Evolutionary conservation across 2,888 invertebrate genomes (phyloP), one percentile per base, ranked within the genome.

Genomic region (Philereme vetulata): DNA sequence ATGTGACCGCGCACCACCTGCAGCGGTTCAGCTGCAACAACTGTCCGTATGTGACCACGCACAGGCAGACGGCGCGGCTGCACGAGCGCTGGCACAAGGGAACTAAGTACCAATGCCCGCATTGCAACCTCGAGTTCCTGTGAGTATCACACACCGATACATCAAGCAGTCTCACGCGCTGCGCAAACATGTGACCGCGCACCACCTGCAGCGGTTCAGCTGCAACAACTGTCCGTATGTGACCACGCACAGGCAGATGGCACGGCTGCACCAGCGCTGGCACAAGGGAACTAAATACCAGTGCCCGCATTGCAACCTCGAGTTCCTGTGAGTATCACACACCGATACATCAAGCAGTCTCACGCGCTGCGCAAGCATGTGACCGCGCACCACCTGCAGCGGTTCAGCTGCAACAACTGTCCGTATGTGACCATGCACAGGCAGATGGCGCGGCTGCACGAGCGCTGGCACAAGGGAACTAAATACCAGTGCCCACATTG

Each of bases 1-100:
- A 91, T 36, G 67, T 90, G 9, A 90, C 90, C 0, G 88, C 90
- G 0, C 90, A 90, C 38, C 90, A 91, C 51, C 86, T 89, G 0
- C 86, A 89, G 67, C 82, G 88, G 33, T 90, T 85, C 63, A 86
- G 82, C 57, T 91, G 90, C 49, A 89, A 88, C 32, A 86, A 85
- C 0, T 91, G 90, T 52, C 85, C 90, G 0, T 90, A 89, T 58
- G 75, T 84, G 57, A 90, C 90, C 0, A 85, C 85, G 33, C 88
- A 89, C 56, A 77, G 89, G 9, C 52, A 53, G 40, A 57, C 55
- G 0, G 58, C 61, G n/a, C 33, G 88, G 0, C 82, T 86, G 21
- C 91, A 91, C 53, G 89, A 88, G 34, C 84, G 85, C 48, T 91
- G 90, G 89, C 91, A 91, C 56, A 84, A 86, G 0, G 90, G 90